Percentiles rank a stretch among this genome's conserved stretches.
Evolutionary conservation across 2,888 invertebrate genomes (phyloP).

Genomic region (Altica lythri): DNA sequence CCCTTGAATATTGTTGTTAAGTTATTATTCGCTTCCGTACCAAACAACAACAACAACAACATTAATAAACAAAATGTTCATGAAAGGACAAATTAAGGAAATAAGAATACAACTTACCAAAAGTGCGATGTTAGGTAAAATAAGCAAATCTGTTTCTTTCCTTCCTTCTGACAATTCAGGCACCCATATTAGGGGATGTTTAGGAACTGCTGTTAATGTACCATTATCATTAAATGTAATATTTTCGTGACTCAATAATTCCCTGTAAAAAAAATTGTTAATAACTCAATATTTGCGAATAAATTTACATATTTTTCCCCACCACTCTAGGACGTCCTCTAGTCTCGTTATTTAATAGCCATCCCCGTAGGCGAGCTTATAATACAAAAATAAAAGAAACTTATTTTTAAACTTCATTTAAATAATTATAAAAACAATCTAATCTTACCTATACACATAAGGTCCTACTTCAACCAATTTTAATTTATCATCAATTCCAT

Average conservation of each 20-base stretch:
- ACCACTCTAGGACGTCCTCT: too few species aligned
- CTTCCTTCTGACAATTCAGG: conserved; percentile 76
- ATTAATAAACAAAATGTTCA: too few species aligned
- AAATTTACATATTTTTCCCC: too few species aligned
- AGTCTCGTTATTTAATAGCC: too few species aligned
- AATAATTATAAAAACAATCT: conserved; percentile 13
- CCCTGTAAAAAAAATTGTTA: conserved; percentile 61
- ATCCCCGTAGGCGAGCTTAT: too few species aligned
- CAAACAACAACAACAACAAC: too few species aligned
- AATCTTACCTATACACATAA: conserved; percentile 87
- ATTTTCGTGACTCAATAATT: conserved; percentile 71
- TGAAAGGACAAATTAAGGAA: too few species aligned
- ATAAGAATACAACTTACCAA: conserved; percentile 76
- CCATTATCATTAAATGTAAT: conserved; percentile 75
- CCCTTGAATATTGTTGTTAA: too few species aligned
- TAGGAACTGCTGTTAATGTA: conserved; percentile 71
- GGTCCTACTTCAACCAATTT: conserved; percentile 81
- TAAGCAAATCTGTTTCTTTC: conserved; percentile 73
- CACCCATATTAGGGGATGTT: conserved; percentile 76
- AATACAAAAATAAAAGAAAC: too few species aligned
- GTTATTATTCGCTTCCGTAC: too few species aligned
- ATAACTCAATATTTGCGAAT: too few species aligned
- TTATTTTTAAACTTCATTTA: too few species aligned
- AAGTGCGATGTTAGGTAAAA: conserved; percentile 81
- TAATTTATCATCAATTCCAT: conserved; percentile 70